Evolutionary conservation across 2,888 invertebrate genomes (phyloP).

Genomic region (Yponomeuta malinellus): DNA sequence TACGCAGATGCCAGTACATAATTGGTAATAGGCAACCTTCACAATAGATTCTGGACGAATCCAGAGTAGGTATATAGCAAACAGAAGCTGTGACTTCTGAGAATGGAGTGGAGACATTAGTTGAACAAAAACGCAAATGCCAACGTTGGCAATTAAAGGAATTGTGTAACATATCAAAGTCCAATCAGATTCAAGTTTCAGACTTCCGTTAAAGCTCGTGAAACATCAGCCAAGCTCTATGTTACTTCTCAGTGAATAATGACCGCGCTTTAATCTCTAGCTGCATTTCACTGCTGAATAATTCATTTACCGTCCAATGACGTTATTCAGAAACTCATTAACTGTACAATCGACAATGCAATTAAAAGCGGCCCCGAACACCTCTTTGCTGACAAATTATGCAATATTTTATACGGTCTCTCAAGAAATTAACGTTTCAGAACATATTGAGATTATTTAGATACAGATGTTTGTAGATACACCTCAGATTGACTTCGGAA

Average conservation of each 20-base stretch:
- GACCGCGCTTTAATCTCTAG: conserved; percentile 52
- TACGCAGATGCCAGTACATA: no score
- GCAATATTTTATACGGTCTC: not conserved
- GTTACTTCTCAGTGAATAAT: conserved; percentile 43
- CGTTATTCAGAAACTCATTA: conserved; percentile 12
- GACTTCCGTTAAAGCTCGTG: not conserved
- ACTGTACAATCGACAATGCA: not conserved
- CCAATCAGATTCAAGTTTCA: not conserved
- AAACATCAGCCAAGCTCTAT: not conserved
- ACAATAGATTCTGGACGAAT: no score
- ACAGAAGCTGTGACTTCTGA: no score
- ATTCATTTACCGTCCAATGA: conserved; percentile 26
- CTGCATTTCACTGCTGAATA: conserved; percentile 32
- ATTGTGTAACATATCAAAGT: not conserved
- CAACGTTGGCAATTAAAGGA: no score
- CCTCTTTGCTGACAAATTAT: not conserved
- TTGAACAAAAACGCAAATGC: no score
- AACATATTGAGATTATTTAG: no score
- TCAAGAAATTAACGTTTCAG: not conserved
- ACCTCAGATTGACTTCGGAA: no score
- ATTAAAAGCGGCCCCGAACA: not conserved
- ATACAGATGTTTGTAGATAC: no score
- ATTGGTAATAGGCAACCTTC: no score
- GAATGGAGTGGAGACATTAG: no score
- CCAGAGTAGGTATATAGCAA: no score